phyloP scores from a whole-genome alignment of 2,888 invertebrate genomes.

The Drosophila fungiperda region DNA sequence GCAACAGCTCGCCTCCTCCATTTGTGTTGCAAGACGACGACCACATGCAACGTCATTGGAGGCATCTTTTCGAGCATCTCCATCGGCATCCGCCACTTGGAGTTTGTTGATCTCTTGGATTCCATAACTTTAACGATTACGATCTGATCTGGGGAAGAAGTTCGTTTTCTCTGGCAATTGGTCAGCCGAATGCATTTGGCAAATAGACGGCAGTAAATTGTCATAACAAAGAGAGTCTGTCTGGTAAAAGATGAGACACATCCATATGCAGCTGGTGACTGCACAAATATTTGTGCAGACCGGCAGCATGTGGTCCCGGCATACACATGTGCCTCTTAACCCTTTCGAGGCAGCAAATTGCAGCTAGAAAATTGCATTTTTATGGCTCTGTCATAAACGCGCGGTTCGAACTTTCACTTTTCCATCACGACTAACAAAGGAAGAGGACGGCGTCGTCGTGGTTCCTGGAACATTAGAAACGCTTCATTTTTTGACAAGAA shows the following conservation, averaged over 20 bases:
- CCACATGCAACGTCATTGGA: neutral
- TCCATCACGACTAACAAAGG: slow-evolving; percentile 17
- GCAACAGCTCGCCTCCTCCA: neutral
- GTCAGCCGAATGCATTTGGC: slow-evolving; percentile 35
- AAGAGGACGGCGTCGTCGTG: slow-evolving; percentile 13
- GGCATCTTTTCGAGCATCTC: slow-evolving; percentile 1
- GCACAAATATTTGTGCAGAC: slow-evolving; percentile 73
- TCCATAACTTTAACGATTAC: slow-evolving; percentile 54
- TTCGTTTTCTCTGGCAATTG: slow-evolving; percentile 31
- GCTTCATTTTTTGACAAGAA: slow-evolving; percentile 69
- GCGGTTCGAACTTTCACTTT: slow-evolving; percentile 73
- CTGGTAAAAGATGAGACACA: slow-evolving; percentile 11
- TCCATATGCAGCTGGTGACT: slow-evolving; percentile 46
- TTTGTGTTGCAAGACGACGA: neutral
- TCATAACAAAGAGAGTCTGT: slow-evolving; percentile 47
- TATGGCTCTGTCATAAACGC: slow-evolving; percentile 76
- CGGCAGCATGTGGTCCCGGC: slow-evolving; percentile 69
- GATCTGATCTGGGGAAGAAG: neutral
- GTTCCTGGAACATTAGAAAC: slow-evolving; percentile 63
- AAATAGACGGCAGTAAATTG: slow-evolving; percentile 51
- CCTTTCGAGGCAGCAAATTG: slow-evolving; percentile 53
- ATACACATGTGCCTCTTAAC: slow-evolving; percentile 47
- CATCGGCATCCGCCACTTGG: slow-evolving; percentile 30
- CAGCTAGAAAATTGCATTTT: slow-evolving; percentile 70
- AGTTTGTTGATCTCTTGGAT: slow-evolving; percentile 61